Evolutionary conservation across 2,113 vertebrate genomes (phyloP).

Genomic region (Larimichthys polyactis): DNA sequence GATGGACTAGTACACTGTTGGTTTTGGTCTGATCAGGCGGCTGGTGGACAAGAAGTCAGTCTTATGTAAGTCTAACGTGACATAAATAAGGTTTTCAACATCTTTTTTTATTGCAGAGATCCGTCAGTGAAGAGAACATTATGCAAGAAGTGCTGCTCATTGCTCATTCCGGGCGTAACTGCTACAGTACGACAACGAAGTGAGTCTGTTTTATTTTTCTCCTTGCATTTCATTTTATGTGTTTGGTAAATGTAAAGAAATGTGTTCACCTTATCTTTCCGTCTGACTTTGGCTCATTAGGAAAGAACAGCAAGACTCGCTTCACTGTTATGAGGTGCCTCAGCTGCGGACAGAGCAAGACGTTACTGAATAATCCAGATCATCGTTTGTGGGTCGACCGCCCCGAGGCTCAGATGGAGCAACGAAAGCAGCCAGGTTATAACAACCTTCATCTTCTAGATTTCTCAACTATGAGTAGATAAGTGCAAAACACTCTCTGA

Average conservation of each 20-base stretch:
- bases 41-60: neutral
- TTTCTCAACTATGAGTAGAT: neutral
- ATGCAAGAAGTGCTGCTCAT: conserved; percentile 85
- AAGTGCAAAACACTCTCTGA: neutral
- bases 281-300: conserved; percentile 50
- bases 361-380: conserved; percentile 82
- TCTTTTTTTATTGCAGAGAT: conserved; percentile 77
- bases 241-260: neutral
- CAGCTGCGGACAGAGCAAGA: conserved; percentile 82
- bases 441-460: neutral
- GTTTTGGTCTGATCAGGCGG: neutral
- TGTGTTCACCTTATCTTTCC: neutral
- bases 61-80: neutral
- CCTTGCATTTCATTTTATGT: neutral
- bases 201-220: conserved; percentile 48
- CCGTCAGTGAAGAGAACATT: conserved; percentile 89
- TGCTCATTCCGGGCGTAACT: conserved; percentile 86
- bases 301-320: conserved; percentile 64
- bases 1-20: neutral
- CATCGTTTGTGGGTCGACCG: conserved; percentile 85
- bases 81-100: neutral
- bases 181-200: conserved; percentile 84
- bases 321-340: conserved; percentile 83
- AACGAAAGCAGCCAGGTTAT: conserved; percentile 73
- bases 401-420: conserved; percentile 83